phyloP scores from a whole-genome alignment of 2,113 vertebrate species.

The Nothoprocta perdicaria region DNA sequence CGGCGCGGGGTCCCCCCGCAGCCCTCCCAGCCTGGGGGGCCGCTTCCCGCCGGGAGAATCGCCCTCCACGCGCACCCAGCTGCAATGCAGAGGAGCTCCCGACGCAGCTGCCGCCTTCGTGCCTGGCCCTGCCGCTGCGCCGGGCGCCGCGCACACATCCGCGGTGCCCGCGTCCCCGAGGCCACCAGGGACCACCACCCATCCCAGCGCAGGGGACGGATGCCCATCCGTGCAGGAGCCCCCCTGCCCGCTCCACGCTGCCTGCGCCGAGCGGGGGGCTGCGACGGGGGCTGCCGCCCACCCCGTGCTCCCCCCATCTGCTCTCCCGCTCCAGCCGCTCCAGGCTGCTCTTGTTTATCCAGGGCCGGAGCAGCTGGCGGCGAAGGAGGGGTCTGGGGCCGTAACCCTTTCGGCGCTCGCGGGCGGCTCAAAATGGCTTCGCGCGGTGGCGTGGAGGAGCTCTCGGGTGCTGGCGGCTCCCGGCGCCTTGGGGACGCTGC shows the following conservation, averaged over 20 bases:
- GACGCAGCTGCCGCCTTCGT: no score
- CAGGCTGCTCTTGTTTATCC: constrained; percentile 28
- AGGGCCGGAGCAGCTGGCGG: neutral
- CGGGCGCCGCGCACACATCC: no score
- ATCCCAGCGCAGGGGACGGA: constrained; percentile 13
- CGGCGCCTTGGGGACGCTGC: neutral
- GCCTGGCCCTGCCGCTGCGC: no score
- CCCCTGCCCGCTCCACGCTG: no score
- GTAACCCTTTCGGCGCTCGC: neutral
- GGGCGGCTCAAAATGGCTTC: constrained; percentile 43
- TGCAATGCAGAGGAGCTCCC: constrained; percentile 59
- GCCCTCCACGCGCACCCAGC: neutral
- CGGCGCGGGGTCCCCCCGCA: neutral
- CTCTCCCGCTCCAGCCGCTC: neutral
- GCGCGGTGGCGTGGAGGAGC: neutral
- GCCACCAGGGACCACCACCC: neutral
- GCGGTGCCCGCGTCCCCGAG: no score
- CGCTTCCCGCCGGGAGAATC: neutral
- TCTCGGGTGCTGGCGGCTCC: accelerated
- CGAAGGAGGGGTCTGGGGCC: neutral
- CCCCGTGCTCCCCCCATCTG: neutral
- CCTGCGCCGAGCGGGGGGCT: no score
- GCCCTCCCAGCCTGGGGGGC: neutral
- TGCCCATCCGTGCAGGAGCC: neutral
- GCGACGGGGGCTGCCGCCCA: neutral